Evolutionary conservation across 2,888 invertebrate species (phyloP).

Genomic region (Torymus aiolomorphi): DNA sequence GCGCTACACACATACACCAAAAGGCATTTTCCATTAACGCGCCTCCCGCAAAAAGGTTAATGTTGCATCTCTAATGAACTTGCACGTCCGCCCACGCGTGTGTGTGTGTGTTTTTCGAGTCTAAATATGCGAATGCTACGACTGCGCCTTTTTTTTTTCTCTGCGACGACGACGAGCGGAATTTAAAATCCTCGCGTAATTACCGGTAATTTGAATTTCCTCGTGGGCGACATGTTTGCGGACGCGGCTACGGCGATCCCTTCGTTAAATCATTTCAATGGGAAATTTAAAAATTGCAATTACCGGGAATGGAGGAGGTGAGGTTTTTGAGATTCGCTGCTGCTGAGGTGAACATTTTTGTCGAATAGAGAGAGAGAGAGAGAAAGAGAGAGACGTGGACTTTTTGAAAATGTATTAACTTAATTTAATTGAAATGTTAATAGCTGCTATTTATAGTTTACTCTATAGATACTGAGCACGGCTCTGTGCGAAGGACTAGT

Average conservation of each 20-base stretch:
- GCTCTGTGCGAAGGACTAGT: too few species aligned
- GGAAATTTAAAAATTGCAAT: conserved; percentile 10
- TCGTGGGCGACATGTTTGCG: not conserved
- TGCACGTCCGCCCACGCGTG: not conserved
- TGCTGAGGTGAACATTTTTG: too few species aligned
- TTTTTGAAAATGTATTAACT: too few species aligned
- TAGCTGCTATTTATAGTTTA: too few species aligned
- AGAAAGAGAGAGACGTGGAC: too few species aligned
- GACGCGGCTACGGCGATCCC: not conserved
- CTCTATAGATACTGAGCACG: too few species aligned
- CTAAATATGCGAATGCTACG: too few species aligned
- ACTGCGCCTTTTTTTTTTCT: not conserved
- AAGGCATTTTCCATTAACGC: not conserved
- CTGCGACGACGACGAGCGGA: not conserved
- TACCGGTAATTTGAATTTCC: conserved; percentile 35
- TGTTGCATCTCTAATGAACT: conserved; percentile 10
- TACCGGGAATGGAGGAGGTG: too few species aligned
- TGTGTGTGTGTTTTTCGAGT: not conserved
- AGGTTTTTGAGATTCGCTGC: too few species aligned
- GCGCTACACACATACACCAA: not conserved
- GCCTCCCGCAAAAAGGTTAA: conserved; percentile 13
- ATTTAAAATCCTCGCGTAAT: conserved; percentile 30
- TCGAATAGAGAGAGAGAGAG: too few species aligned
- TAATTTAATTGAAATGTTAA: too few species aligned
- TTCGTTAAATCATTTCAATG: conserved; percentile 21